Base-by-base conservation (phyloP, 2,797 vertebrate species). In the Squalus acanthias region DNA sequence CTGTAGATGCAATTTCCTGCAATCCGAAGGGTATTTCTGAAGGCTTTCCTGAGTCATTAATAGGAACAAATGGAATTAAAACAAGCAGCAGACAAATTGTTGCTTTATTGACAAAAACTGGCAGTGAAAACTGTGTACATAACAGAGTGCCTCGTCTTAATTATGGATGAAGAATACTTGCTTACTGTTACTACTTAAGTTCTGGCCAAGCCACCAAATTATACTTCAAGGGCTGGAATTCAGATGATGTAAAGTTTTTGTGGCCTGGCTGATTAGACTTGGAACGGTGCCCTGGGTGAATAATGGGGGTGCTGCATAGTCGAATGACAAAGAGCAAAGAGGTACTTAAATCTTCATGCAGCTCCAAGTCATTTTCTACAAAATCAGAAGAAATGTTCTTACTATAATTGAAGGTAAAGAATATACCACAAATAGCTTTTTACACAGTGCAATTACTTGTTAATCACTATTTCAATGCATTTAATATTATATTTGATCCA, bases 61-160 rank as follows among this genome's bases (percentile, higher is more conserved):
- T 24, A 93, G 91, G 65, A 93, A 69, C 91, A 93, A 93, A 93
- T 93, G 60, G 91, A 93, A 69, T 50, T 93, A 67, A 67, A 93
- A 67, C 65, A 46, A 46, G 63, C n/a, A 69, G n/a, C n/a, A 93
- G 65, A 93, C 91, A 24, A 69, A 69, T 69, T 93, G 91, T 93
- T 93, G n/a, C 20, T 63, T 93, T 67, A 92, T 92, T 93, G 63
- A 67, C 63, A 93, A 93, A 39, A 93, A 69, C 63, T 93, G n/a
- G 63, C 33, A 92, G 33, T 67, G 89, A 63, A 92, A 67, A n/a
- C 20, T 46, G 65, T 69, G 60, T n/a, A 26, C 91, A 69, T 24
- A 69, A 46, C n/a, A 69, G 65, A 39, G 17, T 69, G n/a, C 89
- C n/a, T 10, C 24, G 22, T 69, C 91, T 93, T 50, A 69, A 93